phyloP scores from a whole-genome alignment of 92 coral and sea anemone genomes.

The Micromussa lordhowensis region DNA sequence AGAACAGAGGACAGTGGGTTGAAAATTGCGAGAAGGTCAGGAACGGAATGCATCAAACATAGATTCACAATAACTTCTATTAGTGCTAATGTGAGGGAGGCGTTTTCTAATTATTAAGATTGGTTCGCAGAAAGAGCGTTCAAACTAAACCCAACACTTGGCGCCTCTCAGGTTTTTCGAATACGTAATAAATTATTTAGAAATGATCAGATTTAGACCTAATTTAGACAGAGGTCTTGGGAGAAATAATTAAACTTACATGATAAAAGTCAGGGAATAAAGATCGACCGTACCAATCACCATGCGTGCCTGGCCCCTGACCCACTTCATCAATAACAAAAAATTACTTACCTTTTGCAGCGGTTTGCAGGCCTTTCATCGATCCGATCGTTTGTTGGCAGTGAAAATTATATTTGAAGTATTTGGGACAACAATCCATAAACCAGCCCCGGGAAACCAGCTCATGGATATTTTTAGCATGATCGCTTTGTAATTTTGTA shows the following conservation, averaged over 20 bases:
- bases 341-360: conserved; percentile 32
- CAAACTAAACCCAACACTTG: no score
- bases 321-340: conserved; percentile 26
- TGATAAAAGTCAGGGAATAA: conserved; percentile 15
- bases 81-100: no score
- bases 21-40: conserved; percentile 26
- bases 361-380: conserved; percentile 23
- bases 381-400: conserved; percentile 33
- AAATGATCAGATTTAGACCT: no score
- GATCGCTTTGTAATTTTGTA: no score
- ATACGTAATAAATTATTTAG: no score
- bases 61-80: no score
- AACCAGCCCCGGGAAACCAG: no score
- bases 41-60: conserved; percentile 20
- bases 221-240: background rate
- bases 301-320: conserved; percentile 26
- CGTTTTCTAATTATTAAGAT: no score
- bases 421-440: no score
- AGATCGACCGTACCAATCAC: background rate
- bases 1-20: conserved; percentile 1
- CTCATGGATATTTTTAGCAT: no score
- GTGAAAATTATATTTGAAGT: conserved; percentile 19
- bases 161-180: no score
- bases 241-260: conserved; percentile 14
- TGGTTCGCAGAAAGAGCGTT: no score